Evolutionary conservation across 1,140 invertebrate species (phyloP), one percentile per base, ranked within the genome.

Genomic region (Leptopilina boulardi): DNA sequence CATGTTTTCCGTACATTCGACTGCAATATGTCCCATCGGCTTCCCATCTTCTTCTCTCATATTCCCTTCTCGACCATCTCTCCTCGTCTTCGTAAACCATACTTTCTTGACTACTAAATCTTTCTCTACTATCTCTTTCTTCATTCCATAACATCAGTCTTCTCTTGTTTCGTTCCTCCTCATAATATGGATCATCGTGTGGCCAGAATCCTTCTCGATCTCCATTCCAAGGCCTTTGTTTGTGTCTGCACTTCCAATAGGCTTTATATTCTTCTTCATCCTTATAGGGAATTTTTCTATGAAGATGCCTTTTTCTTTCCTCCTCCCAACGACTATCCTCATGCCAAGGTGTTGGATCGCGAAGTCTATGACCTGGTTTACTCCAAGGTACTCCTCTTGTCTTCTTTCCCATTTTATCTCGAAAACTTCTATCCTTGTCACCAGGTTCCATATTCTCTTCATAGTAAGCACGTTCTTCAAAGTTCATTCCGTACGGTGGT

Each of bases 21-120:
- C 80, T 83, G 85, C 88, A 90, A 54, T 87, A 89, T 72, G 86
- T 85, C 6, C 77, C 73, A 13, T 87, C 88, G 0, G 90, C 90
- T 54, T 90, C 88, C 77, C 89, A 87, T 79, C 89, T 82, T 70
- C 87, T 84, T 74, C 89, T 85, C 1, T 91, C 90, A 74, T 89
- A 91, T 8, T 90, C 89, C 56, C 86, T 83, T 82, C 88, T 84
- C 56, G 83, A 77, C 89, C 90, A 86, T 74, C 88, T 83, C 77
- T 91, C 87, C 70, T 85, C 84, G 81, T 92, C 84, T 86, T 91
- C 82, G 88, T 93, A 86, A 23, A 92, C 91, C 87, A 91, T 90
- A 56, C 89, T 91, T 80, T 92, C 92, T 72, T 93, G 92, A 71
- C 91, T 92, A 34, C 91, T 88, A 70, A 93, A 92, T 77, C 92